Evolutionary conservation across 2,113 vertebrate genomes (phyloP).

Genomic region (Martes martes): DNA sequence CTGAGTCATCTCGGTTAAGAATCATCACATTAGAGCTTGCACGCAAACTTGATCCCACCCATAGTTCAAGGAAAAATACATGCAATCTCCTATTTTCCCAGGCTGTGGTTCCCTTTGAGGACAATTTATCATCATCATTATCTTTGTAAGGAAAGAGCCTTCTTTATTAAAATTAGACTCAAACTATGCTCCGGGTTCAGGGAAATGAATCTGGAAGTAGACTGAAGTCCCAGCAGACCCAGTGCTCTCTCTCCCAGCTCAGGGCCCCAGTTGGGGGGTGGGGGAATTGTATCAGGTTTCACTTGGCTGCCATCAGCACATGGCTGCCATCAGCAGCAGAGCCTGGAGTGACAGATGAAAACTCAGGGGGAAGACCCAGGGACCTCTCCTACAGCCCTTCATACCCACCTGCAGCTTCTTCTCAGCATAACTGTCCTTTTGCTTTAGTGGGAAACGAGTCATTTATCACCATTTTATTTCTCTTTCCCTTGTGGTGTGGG

Average conservation of each 20-base stretch:
- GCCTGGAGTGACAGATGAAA: neutral
- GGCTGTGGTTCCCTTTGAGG: neutral
- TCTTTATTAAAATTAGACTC: slow-evolving; percentile 8
- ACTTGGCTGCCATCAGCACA: neutral
- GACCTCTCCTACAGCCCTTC: too few species aligned
- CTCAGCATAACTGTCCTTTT: neutral
- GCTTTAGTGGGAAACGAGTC: neutral
- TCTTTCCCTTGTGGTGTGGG: neutral
- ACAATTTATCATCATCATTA: neutral
- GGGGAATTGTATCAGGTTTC: neutral
- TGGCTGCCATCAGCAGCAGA: neutral
- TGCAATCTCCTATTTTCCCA: neutral
- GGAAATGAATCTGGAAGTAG: neutral
- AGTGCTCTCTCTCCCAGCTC: neutral
- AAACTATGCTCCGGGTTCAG: neutral
- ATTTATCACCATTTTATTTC: neutral
- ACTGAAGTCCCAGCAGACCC: neutral
- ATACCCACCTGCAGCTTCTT: neutral
- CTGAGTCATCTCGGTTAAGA: neutral
- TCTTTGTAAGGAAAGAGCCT: slow-evolving; percentile 17
- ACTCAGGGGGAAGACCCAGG: neutral
- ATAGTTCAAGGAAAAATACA: neutral
- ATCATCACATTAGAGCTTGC: neutral
- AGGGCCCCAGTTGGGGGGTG: neutral
- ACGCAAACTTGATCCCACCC: neutral